These are phyloP conservation scores for Cetoscarus ocellatus DNA, from an alignment of 2,797 vertebrate genomes.

Conservation along the genomic window DNA sequence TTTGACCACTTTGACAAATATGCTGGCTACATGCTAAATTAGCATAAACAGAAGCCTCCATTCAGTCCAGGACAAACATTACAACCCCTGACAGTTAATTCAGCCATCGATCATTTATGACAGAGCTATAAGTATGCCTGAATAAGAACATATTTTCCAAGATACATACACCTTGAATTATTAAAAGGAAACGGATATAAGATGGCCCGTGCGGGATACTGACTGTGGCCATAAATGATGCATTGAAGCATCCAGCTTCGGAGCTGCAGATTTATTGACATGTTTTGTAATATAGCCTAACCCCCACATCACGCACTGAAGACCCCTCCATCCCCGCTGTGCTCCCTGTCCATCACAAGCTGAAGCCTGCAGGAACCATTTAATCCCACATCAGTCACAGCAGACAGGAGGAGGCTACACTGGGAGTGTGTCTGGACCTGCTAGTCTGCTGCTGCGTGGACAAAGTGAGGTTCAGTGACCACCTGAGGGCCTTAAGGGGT, in stretches of 20 bases:
- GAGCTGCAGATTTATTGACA: conserved; percentile 72
- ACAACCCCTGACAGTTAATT: background rate
- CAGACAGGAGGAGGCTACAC: conserved; percentile 19
- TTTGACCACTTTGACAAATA: background rate
- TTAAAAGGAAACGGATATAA: conserved; percentile 71
- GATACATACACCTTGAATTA: conserved; percentile 73
- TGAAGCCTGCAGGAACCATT: conserved; percentile 65
- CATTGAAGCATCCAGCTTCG: conserved; percentile 45
- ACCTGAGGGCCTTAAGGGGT: background rate
- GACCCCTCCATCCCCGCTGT: conserved; percentile 47
- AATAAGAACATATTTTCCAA: conserved; percentile 63
- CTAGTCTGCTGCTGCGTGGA: conserved; percentile 2
- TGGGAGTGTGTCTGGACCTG: conserved; percentile 19
- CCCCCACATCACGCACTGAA: conserved; percentile 42
- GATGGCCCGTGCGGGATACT: conserved; percentile 57
- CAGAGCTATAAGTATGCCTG: conserved; percentile 30
- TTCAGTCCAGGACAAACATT: background rate
- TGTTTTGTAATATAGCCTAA: conserved; percentile 63
- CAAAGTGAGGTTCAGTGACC: conserved; percentile 21
- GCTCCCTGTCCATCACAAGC: conserved; percentile 60
- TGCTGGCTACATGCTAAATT: background rate
- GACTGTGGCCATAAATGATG: conserved; percentile 74
- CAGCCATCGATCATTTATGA: conserved; percentile 10
- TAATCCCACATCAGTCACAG: conserved; percentile 73
- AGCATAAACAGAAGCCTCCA: background rate